Conservation (phyloP, 2,113 vertebrate genomes). For the Chloropsis cyanopogon region DNA sequence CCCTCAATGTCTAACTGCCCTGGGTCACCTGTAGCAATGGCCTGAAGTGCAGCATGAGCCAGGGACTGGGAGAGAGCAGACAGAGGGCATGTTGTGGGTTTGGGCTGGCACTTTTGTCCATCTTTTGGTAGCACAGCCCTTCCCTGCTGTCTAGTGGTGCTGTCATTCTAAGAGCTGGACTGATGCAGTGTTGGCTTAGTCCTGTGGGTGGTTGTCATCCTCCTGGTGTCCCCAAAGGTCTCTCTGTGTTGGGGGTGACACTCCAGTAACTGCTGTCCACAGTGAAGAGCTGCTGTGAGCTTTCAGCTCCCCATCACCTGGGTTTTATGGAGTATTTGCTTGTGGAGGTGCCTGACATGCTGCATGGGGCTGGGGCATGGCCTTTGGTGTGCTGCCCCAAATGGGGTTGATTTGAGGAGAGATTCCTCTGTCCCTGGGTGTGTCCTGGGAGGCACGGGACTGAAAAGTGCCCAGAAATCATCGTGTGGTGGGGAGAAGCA, state of each 20-base stretch:
- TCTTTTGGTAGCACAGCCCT: not conserved
- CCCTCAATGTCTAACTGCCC: not conserved
- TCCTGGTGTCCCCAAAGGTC: not conserved
- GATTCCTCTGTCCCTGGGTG: not conserved
- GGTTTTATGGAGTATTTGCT: not conserved
- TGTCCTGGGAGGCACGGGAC: not conserved
- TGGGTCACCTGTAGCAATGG: not conserved
- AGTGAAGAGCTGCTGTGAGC: not conserved
- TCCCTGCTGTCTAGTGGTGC: not conserved
- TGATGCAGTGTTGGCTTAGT: not conserved
- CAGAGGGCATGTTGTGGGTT: not conserved
- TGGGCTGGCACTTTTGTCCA: not conserved
- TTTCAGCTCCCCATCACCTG: not conserved
- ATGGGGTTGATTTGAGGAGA: not conserved
- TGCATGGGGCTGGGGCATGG: not conserved
- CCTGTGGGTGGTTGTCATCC: not conserved
- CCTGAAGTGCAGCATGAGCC: not conserved
- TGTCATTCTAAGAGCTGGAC: not conserved
- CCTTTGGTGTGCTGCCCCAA: not conserved
- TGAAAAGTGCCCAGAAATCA: not conserved
- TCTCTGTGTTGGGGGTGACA: not conserved
- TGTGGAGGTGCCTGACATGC: not conserved
- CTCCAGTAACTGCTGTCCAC: not conserved
- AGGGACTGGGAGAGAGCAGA: not conserved
- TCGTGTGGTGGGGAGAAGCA: fast-evolving